Evolutionary conservation across 1,140 invertebrate genomes (phyloP).

Genomic region (Pentalonia nigronervosa): DNA sequence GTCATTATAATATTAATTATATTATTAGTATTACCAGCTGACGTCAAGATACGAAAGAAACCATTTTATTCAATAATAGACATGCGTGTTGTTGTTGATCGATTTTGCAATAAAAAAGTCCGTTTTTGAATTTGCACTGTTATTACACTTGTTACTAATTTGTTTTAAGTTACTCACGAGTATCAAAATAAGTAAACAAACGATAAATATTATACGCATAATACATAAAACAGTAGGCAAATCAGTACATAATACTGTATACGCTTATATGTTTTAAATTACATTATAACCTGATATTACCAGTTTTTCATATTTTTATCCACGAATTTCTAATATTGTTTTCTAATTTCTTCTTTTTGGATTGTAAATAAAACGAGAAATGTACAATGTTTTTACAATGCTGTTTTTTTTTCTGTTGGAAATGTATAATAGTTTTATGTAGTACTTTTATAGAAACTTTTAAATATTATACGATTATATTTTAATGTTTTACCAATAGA

Average conservation of each 20-base stretch:
- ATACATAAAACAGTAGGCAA: not conserved
- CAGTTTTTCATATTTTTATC: no score
- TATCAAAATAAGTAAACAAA: not conserved
- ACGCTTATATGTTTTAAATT: no score
- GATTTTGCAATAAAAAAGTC: not conserved
- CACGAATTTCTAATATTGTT: no score
- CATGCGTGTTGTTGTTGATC: not conserved
- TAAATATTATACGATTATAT: not conserved
- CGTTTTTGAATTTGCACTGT: not conserved
- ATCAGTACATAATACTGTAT: no score
- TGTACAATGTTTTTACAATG: no score
- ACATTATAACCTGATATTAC: no score
- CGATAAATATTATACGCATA: not conserved
- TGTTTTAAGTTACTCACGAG: not conserved
- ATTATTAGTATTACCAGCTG: constrained; percentile 16
- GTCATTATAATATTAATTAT: not conserved
- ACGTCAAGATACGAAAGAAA: not conserved
- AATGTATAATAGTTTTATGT: no score
- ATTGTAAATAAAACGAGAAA: no score
- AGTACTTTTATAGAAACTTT: not conserved
- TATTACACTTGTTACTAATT: not conserved
- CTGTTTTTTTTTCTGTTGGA: no score
- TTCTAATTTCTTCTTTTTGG: no score
- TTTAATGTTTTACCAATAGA: not conserved
- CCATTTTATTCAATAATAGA: not conserved